Evolutionary conservation across 2,888 invertebrate species (phyloP).

Genomic region (Isotomurus palustris): DNA sequence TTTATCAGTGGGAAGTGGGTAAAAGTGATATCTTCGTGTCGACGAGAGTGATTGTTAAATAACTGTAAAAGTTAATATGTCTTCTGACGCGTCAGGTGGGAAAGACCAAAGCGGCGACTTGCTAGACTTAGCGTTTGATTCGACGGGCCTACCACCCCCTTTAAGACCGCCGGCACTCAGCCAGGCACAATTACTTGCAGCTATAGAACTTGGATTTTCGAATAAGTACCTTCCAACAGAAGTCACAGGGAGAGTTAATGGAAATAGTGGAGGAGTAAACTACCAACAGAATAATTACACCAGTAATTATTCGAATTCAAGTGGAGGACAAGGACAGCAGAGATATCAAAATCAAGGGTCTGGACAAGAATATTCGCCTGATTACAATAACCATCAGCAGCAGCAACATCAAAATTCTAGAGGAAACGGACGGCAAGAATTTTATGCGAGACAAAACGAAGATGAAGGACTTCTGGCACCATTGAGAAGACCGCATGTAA

Average conservation of each 20-base stretch:
- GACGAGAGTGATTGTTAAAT: background rate
- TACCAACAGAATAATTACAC: background rate
- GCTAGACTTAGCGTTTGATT: slow-evolving; percentile 19
- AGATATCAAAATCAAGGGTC: background rate
- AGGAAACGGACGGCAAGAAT: background rate
- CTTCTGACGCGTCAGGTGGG: background rate
- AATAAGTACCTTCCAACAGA: slow-evolving; percentile 22
- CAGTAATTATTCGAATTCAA: background rate
- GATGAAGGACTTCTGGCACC: slow-evolving; percentile 29
- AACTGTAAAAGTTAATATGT: background rate
- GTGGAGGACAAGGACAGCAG: background rate
- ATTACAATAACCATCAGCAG: background rate
- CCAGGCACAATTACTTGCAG: slow-evolving; percentile 19
- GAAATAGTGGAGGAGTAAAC: background rate
- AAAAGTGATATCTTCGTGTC: too few species aligned
- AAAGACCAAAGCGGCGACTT: slow-evolving; percentile 7
- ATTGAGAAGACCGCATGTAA: slow-evolving; percentile 33
- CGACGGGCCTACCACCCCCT: slow-evolving; percentile 10
- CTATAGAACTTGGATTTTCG: slow-evolving; percentile 19
- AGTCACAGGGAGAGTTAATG: slow-evolving; percentile 8
- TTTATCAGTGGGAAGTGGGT: background rate
- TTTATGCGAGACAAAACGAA: background rate
- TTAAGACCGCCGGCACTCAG: slow-evolving; percentile 19
- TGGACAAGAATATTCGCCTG: background rate
- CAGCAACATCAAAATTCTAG: background rate